Conservation (phyloP, 1,140 invertebrate genomes). For the Proctacanthus coquilletti region DNA sequence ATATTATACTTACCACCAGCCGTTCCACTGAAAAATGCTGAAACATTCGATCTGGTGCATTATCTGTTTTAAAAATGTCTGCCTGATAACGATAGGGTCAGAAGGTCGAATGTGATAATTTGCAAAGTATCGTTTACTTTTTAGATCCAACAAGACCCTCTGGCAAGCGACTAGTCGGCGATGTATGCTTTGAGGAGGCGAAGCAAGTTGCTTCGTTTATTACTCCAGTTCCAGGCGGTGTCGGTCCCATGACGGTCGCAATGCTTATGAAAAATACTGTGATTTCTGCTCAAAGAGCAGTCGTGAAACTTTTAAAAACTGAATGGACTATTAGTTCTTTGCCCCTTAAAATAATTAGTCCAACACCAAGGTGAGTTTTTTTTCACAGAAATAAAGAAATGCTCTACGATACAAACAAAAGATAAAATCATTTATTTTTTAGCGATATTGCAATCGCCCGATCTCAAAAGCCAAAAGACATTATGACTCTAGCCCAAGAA, state of each 20-base stretch:
- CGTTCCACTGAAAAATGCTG: no score
- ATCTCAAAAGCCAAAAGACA: slow-evolving; percentile 75
- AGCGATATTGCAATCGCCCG: slow-evolving; percentile 84
- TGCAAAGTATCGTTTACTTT: slow-evolving; percentile 3
- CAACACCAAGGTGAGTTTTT: slow-evolving; percentile 50
- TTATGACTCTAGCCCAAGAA: slow-evolving; percentile 61
- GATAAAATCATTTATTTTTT: slow-evolving; percentile 1
- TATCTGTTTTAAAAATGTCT: not conserved
- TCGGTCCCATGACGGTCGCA: slow-evolving; percentile 96
- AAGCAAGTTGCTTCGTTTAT: slow-evolving; percentile 69
- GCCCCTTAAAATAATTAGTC: slow-evolving; percentile 39
- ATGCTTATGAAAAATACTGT: slow-evolving; percentile 97
- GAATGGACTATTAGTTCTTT: slow-evolving; percentile 51
- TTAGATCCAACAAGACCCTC: slow-evolving; percentile 69
- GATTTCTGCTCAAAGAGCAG: slow-evolving; percentile 52
- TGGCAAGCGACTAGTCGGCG: slow-evolving; percentile 80
- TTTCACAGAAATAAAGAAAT: not conserved
- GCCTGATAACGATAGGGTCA: not conserved
- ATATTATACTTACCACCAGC: slow-evolving; percentile 20
- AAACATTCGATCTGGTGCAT: slow-evolving; percentile 5
- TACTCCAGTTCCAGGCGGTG: slow-evolving; percentile 95
- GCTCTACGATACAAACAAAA: not conserved
- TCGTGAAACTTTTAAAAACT: slow-evolving; percentile 34
- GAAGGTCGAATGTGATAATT: not conserved
- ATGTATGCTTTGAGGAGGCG: slow-evolving; percentile 79